Percentiles rank a stretch among this genome's conserved stretches.
Evolutionary conservation across 2,113 vertebrate genomes (phyloP).

Genomic region (Tricholaema leucomelas): DNA sequence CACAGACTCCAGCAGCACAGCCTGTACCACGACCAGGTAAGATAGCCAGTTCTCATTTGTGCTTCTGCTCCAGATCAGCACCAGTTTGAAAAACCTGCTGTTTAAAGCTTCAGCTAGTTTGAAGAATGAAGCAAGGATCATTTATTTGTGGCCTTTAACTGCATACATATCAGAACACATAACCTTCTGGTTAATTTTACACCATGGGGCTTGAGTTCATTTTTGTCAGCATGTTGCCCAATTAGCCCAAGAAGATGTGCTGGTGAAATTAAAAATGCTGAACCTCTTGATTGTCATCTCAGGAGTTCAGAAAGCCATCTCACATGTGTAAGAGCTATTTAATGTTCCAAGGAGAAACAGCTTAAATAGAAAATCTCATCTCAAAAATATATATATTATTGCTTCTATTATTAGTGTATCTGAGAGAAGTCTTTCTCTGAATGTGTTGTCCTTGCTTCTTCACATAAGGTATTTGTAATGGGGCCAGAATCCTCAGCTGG

Average conservation of each 20-base stretch:
- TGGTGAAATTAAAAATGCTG: neutral
- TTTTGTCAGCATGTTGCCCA: neutral
- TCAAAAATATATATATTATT: neutral
- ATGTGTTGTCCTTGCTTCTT: neutral
- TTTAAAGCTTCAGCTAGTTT: neutral
- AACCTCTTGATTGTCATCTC: neutral
- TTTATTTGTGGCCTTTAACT: neutral
- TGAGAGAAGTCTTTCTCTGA: neutral
- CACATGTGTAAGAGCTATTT: neutral
- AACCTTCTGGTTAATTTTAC: neutral
- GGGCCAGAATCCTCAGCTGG: neutral
- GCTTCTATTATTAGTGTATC: neutral
- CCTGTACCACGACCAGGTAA: constrained; percentile 95
- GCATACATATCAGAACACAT: accelerated
- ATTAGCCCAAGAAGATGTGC: neutral
- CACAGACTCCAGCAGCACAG: constrained; percentile 92
- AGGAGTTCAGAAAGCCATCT: neutral
- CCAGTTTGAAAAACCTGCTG: neutral
- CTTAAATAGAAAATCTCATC: neutral
- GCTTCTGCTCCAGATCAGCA: neutral
- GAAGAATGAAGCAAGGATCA: neutral
- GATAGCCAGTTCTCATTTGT: neutral
- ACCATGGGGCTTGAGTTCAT: neutral
- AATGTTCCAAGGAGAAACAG: neutral
- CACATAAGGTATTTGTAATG: neutral